Evolutionary conservation across 1,140 invertebrate species (phyloP).

Genomic region (Rhagoletis zephyria): DNA sequence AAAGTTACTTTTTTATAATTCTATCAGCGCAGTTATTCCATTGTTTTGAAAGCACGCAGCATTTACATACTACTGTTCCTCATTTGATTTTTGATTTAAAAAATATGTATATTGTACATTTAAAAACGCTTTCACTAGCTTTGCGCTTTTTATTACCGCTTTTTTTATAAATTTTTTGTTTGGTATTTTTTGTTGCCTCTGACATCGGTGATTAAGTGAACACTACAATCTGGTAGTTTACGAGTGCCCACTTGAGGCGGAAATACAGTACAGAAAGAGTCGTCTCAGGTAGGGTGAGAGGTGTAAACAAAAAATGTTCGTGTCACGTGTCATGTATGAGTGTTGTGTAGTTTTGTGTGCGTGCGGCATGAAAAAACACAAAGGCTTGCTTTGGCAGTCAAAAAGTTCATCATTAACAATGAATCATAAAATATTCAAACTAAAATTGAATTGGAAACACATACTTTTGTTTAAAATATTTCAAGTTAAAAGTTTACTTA

Average conservation of each 20-base stretch:
- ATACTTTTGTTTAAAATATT: too few species aligned
- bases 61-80: not conserved
- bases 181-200: conserved; percentile 36
- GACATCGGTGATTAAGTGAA: conserved; percentile 62
- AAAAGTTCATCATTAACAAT: too few species aligned
- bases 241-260: conserved; percentile 72
- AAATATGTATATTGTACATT: not conserved
- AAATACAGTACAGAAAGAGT: conserved; percentile 71
- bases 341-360: not conserved
- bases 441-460: too few species aligned
- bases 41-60: conserved; percentile 17
- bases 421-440: too few species aligned
- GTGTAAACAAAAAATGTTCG: conserved; percentile 16
- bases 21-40: not conserved
- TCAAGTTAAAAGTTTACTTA: not conserved
- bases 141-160: conserved; percentile 47
- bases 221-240: conserved; percentile 71
- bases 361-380: not conserved
- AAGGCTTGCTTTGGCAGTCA: conserved; percentile 10
- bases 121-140: conserved; percentile 46
- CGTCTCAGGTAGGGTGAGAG: conserved; percentile 67
- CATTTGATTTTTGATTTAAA: conserved; percentile 1
- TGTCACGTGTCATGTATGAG: conserved; percentile 17
- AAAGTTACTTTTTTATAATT: not conserved
- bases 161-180: not conserved